Evolutionary conservation across 2,888 invertebrate species (phyloP).

Genomic region (Chironomus riparius): DNA sequence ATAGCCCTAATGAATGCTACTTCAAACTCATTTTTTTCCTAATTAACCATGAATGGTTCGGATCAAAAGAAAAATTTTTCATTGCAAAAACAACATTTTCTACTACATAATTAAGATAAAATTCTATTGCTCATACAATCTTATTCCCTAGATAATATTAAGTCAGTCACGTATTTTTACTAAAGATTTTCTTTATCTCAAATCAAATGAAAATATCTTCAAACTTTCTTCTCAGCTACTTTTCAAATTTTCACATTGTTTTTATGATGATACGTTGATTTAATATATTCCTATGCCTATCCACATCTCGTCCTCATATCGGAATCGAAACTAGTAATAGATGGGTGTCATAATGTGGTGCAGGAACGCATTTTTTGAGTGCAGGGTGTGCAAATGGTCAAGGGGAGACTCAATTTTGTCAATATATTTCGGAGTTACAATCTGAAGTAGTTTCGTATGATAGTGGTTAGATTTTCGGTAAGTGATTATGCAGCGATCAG

Average conservation of each 20-base stretch:
- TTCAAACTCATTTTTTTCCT: constrained; percentile 18
- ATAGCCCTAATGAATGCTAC: constrained; percentile 2
- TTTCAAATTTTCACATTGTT: constrained; percentile 25
- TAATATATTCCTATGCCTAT: constrained; percentile 11
- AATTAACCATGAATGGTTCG: constrained; percentile 22
- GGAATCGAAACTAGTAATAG: too few relatives aligned
- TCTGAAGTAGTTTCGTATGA: too few relatives aligned
- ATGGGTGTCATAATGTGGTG: too few relatives aligned
- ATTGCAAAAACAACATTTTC: constrained; percentile 4
- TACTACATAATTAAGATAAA: constrained; percentile 18
- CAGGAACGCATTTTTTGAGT: too few relatives aligned
- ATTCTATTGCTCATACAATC: constrained; percentile 4
- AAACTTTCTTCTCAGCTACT: constrained; percentile 10
- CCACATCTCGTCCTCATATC: neutral
- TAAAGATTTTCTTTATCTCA: constrained; percentile 26
- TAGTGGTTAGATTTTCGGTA: too few relatives aligned
- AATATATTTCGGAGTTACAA: too few relatives aligned
- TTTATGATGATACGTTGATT: constrained; percentile 25
- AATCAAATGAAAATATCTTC: constrained; percentile 22
- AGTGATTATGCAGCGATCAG: too few relatives aligned
- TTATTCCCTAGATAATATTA: constrained; percentile 23
- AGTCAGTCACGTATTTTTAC: constrained; percentile 22
- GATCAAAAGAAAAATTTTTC: constrained; percentile 8
- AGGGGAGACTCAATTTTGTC: too few relatives aligned
- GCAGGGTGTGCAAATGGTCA: too few relatives aligned